These are phyloP conservation scores for Synodontis membranacea DNA, from an alignment of 2,113 vertebrate genomes.

Conservation along the genomic window DNA sequence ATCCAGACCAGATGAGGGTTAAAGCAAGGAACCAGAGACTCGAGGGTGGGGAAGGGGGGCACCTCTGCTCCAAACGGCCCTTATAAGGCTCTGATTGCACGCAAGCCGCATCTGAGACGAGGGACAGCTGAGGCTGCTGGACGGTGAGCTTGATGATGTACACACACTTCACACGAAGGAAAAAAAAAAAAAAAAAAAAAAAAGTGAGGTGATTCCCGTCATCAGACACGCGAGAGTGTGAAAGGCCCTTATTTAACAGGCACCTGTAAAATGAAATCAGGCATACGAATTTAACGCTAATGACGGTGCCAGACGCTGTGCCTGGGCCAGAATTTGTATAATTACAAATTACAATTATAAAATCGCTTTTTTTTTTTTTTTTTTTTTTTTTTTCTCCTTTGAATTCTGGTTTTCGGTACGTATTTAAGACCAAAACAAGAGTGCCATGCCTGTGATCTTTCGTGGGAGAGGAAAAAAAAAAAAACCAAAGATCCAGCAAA, in stretches of 20 bases:
- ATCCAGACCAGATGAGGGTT: slow-evolving; percentile 72
- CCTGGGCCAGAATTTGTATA: slow-evolving; percentile 35
- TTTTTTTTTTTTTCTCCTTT: too few relatives aligned
- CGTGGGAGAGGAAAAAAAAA: slow-evolving; percentile 22
- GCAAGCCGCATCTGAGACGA: slow-evolving; percentile 36
- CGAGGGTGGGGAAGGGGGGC: slow-evolving; percentile 51
- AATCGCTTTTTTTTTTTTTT: slow-evolving; percentile 39
- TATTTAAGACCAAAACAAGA: slow-evolving; percentile 37
- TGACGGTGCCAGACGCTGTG: slow-evolving; percentile 46
- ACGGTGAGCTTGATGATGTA: slow-evolving; percentile 15
- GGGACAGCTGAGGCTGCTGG: slow-evolving; percentile 33
- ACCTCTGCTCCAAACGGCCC: slow-evolving; percentile 61
- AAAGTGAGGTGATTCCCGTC: slow-evolving; percentile 33
- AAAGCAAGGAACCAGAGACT: slow-evolving; percentile 60
- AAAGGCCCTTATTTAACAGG: slow-evolving; percentile 57
- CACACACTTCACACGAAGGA: background rate
- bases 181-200: background rate
- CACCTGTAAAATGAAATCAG: slow-evolving; percentile 63
- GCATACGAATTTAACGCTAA: slow-evolving; percentile 49
- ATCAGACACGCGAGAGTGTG: slow-evolving; percentile 37
- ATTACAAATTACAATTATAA: slow-evolving; percentile 51
- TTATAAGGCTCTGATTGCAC: slow-evolving; percentile 67
- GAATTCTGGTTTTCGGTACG: slow-evolving; percentile 8
- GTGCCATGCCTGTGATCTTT: background rate
- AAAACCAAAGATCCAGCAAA: background rate